phyloP scores from a whole-genome alignment of 1,140 invertebrate genomes.

The Leptinotarsa defecta region DNA sequence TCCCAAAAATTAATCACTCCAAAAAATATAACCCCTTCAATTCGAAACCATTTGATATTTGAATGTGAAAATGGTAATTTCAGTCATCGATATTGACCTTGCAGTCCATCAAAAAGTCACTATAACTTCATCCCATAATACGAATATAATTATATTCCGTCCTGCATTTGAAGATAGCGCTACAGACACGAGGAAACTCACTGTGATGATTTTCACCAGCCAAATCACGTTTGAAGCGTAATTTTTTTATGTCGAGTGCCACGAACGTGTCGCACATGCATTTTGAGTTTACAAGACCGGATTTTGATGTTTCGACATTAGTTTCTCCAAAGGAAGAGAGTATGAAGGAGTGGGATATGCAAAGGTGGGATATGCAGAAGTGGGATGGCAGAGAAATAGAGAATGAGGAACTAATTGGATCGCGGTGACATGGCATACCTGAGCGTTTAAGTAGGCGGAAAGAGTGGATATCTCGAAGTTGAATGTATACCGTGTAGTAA shows the following conservation, averaged over 20 bases:
- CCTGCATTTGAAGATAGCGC: neutral
- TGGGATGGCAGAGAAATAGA: neutral
- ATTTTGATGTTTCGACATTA: neutral
- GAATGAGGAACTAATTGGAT: neutral
- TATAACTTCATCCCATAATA: too few species aligned
- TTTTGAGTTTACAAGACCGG: neutral
- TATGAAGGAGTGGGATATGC: neutral
- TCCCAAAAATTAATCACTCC: too few species aligned
- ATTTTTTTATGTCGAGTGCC: conserved; percentile 28
- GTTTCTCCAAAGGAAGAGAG: neutral
- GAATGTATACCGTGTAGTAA: neutral
- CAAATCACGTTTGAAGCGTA: conserved; percentile 33
- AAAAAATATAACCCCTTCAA: too few species aligned
- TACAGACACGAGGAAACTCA: neutral
- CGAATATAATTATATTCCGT: neutral
- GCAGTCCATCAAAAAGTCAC: too few species aligned
- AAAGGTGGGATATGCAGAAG: neutral
- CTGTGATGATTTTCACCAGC: conserved; percentile 28
- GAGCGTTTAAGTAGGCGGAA: neutral
- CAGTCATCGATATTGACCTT: too few species aligned
- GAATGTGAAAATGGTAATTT: too few species aligned
- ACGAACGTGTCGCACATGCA: conserved; percentile 34
- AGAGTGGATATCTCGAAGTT: neutral
- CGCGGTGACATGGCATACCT: neutral
- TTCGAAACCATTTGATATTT: too few species aligned